Evolutionary conservation across 2,797 vertebrate genomes (phyloP).

Genomic region (Falco peregrinus): DNA sequence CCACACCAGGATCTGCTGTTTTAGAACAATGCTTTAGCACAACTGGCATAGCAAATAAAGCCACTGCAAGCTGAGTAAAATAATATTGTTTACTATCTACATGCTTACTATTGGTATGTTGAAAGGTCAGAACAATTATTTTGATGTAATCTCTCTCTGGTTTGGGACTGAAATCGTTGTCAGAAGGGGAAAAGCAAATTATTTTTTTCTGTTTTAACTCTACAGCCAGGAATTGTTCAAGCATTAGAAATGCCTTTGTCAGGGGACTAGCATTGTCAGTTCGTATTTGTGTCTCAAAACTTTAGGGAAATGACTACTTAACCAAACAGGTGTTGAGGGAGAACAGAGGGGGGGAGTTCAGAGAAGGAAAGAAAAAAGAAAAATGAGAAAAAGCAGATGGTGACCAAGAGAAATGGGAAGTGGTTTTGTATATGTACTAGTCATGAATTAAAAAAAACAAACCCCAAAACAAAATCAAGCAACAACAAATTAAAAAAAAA

Average conservation of each 20-base stretch:
- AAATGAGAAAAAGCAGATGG: neutral
- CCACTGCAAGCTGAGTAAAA: neutral
- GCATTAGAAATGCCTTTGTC: constrained; percentile 12
- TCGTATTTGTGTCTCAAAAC: constrained; percentile 44
- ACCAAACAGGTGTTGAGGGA: constrained; percentile 21
- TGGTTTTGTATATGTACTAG: neutral
- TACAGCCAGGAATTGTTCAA: constrained; percentile 14
- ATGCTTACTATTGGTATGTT: neutral
- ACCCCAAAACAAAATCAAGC: neutral
- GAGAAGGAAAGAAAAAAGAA: neutral
- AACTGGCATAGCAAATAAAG: neutral
- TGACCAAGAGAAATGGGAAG: neutral
- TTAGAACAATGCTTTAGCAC: neutral
- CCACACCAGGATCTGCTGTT: neutral
- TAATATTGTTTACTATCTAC: neutral
- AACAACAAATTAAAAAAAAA: neutral
- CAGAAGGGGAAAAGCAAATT: neutral
- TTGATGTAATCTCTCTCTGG: neutral
- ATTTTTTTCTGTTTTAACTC: neutral
- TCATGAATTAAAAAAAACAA: neutral
- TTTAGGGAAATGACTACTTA: constrained; percentile 32
- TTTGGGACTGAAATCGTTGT: neutral
- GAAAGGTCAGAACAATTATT: neutral
- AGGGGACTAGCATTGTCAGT: constrained; percentile 24
- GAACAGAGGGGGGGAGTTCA: neutral